These are phyloP conservation scores for Meteorus cinctellus DNA, from an alignment of 2,888 invertebrate species.

Conservation along the genomic window DNA sequence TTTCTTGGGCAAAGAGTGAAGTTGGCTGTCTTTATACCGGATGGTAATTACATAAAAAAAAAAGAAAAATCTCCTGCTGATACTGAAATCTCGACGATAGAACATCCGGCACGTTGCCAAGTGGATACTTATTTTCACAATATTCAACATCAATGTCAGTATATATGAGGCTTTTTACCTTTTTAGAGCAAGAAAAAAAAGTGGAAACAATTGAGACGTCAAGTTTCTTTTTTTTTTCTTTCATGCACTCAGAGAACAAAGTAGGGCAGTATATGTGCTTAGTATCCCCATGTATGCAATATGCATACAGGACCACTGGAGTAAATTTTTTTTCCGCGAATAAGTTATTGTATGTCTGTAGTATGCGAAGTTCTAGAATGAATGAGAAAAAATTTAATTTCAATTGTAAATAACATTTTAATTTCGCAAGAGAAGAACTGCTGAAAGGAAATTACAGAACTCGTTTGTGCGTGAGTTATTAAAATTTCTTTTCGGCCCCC, in stretches of 20 bases:
- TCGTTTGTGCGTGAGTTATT: too few species aligned
- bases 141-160: slow-evolving; percentile 34
- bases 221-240: not conserved
- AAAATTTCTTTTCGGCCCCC: too few species aligned
- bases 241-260: not conserved
- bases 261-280: too few species aligned
- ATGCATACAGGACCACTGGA: too few species aligned
- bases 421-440: too few species aligned
- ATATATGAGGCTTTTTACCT: slow-evolving; percentile 28
- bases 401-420: too few species aligned
- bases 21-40: slow-evolving; percentile 37
- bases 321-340: too few species aligned
- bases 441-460: too few species aligned
- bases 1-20: slow-evolving; percentile 37
- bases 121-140: not conserved
- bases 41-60: slow-evolving; percentile 50
- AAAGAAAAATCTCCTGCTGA: slow-evolving; percentile 26
- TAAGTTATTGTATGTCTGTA: too few species aligned
- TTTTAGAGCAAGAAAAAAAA: slow-evolving; percentile 22
- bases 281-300: too few species aligned
- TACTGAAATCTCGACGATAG: not conserved
- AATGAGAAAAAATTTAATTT: too few species aligned
- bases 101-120: not conserved
- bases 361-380: too few species aligned
- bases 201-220: not conserved